Percentiles rank a stretch among this genome's conserved stretches.
Conservation (phyloP, 2,888 invertebrate genomes). For the Xylota sylvarum region DNA sequence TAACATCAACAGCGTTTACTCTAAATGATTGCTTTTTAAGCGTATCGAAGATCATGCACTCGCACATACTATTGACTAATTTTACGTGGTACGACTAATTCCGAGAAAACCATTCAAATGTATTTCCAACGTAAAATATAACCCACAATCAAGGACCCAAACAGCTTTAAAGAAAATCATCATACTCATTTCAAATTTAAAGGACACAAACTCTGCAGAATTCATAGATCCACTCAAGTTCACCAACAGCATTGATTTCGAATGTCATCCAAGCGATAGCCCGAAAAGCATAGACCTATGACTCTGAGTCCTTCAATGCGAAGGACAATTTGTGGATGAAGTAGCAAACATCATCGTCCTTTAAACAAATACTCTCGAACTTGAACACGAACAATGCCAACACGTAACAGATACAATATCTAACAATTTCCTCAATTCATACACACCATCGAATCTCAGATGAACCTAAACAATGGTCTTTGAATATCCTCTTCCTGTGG, state of each 20-base stretch:
- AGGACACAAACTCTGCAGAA: too few relatives aligned
- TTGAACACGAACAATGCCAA: constrained; percentile 2
- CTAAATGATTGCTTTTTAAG: too few relatives aligned
- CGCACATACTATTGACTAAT: too few relatives aligned
- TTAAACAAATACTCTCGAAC: constrained; percentile 29
- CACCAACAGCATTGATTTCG: not conserved
- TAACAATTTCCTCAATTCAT: not conserved
- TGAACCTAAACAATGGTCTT: constrained; percentile 10
- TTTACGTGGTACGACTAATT: too few relatives aligned
- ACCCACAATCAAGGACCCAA: too few relatives aligned
- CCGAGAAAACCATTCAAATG: too few relatives aligned
- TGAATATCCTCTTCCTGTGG: constrained; percentile 10
- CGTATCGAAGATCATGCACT: too few relatives aligned
- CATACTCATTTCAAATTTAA: too few relatives aligned
- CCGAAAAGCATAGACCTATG: not conserved
- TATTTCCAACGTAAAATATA: too few relatives aligned
- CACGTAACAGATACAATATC: constrained; percentile 1
- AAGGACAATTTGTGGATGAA: constrained; percentile 1
- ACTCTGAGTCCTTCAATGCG: not conserved
- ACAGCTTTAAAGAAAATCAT: too few relatives aligned
- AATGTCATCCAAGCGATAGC: not conserved
- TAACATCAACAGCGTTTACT: too few relatives aligned
- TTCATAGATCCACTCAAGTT: not conserved
- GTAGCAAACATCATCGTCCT: constrained; percentile 11
- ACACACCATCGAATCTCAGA: not conserved